A percentile compares a stretch with the other conserved stretches of the same genome.
Evolutionary conservation across 1,140 invertebrate species (phyloP).

Genomic region (Hormaphis cornu): DNA sequence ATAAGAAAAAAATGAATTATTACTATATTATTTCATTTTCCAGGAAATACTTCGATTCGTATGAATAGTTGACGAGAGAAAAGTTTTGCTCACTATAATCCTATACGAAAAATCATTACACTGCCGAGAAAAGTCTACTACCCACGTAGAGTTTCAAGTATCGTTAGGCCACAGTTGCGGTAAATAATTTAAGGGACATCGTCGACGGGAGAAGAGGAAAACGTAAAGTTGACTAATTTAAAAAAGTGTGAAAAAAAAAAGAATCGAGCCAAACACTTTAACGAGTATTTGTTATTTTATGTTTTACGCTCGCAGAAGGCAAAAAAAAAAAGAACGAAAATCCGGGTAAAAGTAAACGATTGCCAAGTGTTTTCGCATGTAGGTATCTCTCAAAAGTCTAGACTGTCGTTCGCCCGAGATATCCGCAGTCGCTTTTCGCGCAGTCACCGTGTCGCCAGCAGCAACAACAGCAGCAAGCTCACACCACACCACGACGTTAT

Average conservation of each 20-base stretch:
- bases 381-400: constrained; percentile 29
- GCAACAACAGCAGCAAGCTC: too few species aligned
- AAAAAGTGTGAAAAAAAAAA: constrained; percentile 6
- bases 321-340: background rate
- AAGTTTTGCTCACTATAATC: too few species aligned
- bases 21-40: too few species aligned
- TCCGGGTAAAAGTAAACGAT: constrained; percentile 4
- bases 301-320: background rate
- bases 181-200: background rate
- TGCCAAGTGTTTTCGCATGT: constrained; percentile 21
- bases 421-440: constrained; percentile 14
- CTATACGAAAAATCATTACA: too few species aligned
- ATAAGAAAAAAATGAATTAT: too few species aligned
- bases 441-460: background rate
- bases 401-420: constrained; percentile 27
- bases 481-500: constrained; percentile 4
- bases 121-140: too few species aligned
- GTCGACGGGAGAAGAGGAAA: background rate
- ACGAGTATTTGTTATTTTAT: constrained; percentile 1
- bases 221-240: background rate
- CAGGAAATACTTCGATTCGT: too few species aligned
- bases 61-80: too few species aligned
- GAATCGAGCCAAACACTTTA: background rate
- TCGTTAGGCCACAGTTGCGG: too few species aligned
- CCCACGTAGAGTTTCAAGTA: background rate